These are phyloP conservation scores for Drosophila takahashii DNA, from an alignment of 1,140 invertebrate genomes.

Conservation along the genomic window DNA sequence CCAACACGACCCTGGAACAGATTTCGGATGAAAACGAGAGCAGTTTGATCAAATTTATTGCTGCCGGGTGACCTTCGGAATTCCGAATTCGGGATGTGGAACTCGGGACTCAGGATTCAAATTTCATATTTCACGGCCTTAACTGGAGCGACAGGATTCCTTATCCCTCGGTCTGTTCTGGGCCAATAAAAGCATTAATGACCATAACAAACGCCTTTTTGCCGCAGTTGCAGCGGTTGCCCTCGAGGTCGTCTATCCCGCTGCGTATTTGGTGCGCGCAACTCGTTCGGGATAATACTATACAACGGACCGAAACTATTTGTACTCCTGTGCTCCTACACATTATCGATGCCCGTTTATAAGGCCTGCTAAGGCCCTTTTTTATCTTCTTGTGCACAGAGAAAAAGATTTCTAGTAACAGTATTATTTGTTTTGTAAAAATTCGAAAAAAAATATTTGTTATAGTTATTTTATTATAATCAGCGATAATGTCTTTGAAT, in stretches of 20 bases:
- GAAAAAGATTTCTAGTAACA: not conserved
- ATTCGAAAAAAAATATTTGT: too few relatives aligned
- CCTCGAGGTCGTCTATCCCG: constrained; percentile 69
- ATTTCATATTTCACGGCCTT: constrained; percentile 75
- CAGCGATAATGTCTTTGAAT: too few relatives aligned
- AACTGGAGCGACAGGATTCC: constrained; percentile 76
- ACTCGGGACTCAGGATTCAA: constrained; percentile 55
- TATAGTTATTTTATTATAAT: too few relatives aligned
- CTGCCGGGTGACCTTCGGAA: constrained; percentile 61
- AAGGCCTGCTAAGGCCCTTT: constrained; percentile 5
- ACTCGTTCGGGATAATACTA: constrained; percentile 41
- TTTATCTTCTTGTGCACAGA: constrained; percentile 7
- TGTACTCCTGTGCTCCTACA: constrained; percentile 23
- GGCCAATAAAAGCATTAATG: constrained; percentile 80
- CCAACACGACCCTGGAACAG: constrained; percentile 41
- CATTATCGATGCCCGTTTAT: constrained; percentile 37
- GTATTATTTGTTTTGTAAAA: not conserved
- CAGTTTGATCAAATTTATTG: constrained; percentile 69
- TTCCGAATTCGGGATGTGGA: not conserved
- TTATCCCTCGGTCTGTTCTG: constrained; percentile 34
- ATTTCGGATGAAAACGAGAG: constrained; percentile 69
- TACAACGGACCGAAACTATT: constrained; percentile 16
- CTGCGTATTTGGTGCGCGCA: constrained; percentile 74
- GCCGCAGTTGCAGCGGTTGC: constrained; percentile 32
- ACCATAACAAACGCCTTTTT: constrained; percentile 81